phyloP scores from a whole-genome alignment of 1,140 invertebrate genomes.

The Philotrypesis tridentata region DNA sequence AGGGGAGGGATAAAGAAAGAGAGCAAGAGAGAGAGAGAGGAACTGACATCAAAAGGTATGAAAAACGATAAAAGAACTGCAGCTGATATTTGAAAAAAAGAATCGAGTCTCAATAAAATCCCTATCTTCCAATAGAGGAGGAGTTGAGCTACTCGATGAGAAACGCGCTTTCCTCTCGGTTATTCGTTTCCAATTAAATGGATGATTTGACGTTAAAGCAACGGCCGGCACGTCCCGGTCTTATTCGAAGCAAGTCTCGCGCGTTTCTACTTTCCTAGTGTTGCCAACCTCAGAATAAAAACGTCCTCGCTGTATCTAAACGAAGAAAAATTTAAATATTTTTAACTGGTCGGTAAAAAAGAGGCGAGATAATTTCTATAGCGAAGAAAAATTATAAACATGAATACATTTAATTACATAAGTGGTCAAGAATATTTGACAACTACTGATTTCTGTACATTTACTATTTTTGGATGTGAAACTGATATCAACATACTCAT shows the following conservation, averaged over 20 bases:
- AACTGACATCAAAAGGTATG: neutral
- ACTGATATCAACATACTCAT: no score
- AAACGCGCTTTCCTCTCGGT: conserved; percentile 53
- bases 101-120: conserved; percentile 52
- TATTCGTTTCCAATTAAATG: conserved; percentile 58
- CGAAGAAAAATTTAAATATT: no score
- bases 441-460: no score
- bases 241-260: neutral
- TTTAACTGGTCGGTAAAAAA: no score
- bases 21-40: neutral
- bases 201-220: conserved; percentile 50
- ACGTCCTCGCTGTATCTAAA: no score
- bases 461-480: no score
- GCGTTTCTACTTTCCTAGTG: neutral
- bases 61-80: neutral
- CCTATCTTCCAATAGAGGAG: conserved; percentile 27
- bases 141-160: conserved; percentile 31
- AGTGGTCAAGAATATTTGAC: no score
- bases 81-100: conserved; percentile 48
- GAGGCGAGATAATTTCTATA: no score
- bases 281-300: neutral
- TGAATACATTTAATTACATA: no score
- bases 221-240: neutral
- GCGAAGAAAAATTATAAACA: no score
- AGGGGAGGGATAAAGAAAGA: no score